Percentiles rank a stretch among this genome's conserved stretches.
phyloP scores from a whole-genome alignment of 1,140 invertebrate genomes.

The Ceratina australensis region DNA sequence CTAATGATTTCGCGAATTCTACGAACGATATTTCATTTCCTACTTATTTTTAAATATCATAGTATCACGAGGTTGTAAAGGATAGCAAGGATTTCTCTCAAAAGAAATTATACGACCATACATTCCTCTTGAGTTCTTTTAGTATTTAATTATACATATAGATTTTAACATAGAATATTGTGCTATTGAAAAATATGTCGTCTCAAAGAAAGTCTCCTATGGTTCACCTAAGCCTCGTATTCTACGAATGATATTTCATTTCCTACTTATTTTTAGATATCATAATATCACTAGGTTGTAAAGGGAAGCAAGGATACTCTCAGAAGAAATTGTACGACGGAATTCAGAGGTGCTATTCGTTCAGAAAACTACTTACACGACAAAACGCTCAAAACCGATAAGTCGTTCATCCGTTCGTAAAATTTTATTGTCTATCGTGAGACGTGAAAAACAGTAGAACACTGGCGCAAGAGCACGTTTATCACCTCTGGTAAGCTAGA shows the following conservation, averaged over 20 bases:
- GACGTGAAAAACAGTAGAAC: slow-evolving; percentile 20
- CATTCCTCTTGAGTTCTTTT: too few relatives aligned
- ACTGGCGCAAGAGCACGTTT: not conserved
- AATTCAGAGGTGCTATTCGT: not conserved
- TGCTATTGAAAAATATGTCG: too few relatives aligned
- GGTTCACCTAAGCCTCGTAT: not conserved
- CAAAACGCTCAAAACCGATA: slow-evolving; percentile 21
- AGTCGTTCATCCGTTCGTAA: slow-evolving; percentile 9
- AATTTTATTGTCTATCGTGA: slow-evolving; percentile 27
- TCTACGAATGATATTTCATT: slow-evolving; percentile 4
- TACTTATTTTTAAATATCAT: too few relatives aligned
- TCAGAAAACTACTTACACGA: slow-evolving; percentile 8
- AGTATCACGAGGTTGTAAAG: not conserved
- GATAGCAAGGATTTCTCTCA: not conserved
- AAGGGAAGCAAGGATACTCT: not conserved
- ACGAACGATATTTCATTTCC: slow-evolving; percentile 4
- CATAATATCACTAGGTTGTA: not conserved
- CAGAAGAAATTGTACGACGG: not conserved
- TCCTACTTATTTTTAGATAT: not conserved
- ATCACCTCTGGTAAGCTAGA: too few relatives aligned
- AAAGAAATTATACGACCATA: not conserved
- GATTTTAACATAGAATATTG: too few relatives aligned
- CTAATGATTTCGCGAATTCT: not conserved
- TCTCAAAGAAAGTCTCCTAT: too few relatives aligned
- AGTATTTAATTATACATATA: too few relatives aligned